Evolutionary conservation across 2,113 vertebrate genomes (phyloP).

Genomic region (Ophthalmolycus amberensis): DNA sequence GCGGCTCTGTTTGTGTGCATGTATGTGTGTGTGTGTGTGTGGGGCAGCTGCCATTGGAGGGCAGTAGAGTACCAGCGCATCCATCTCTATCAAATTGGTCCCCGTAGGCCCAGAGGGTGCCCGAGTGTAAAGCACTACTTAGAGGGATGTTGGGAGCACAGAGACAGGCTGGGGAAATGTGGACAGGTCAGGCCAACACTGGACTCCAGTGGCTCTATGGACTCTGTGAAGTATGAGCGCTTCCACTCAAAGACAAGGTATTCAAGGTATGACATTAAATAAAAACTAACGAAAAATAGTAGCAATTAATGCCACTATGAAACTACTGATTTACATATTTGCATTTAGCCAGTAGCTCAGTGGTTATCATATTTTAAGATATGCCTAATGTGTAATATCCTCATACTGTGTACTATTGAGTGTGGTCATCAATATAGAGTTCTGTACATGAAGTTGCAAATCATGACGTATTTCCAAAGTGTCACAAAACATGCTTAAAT

Average conservation of each 20-base stretch:
- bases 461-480: neutral
- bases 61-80: constrained; percentile 98
- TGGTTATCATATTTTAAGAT: neutral
- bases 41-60: constrained; percentile 90
- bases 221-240: constrained; percentile 53
- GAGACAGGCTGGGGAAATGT: constrained; percentile 72
- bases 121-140: constrained; percentile 71
- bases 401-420: neutral
- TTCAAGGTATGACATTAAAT: neutral
- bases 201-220: constrained; percentile 69
- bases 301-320: neutral
- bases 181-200: constrained; percentile 71
- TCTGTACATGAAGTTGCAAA: neutral
- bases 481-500: constrained; percentile 10
- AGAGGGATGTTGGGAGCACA: constrained; percentile 71
- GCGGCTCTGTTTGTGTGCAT: constrained; percentile 23
- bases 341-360: neutral
- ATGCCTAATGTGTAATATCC: neutral
- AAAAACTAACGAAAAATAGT: neutral
- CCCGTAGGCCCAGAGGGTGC: constrained; percentile 53
- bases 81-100: constrained; percentile 83
- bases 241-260: neutral
- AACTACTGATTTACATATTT: neutral
- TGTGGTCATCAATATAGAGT: neutral
- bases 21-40: constrained; percentile 19